Evolutionary conservation across 2,888 invertebrate genomes (phyloP), one percentile per base, ranked within the genome.

Genomic region (Lycocerus yunnanus): DNA sequence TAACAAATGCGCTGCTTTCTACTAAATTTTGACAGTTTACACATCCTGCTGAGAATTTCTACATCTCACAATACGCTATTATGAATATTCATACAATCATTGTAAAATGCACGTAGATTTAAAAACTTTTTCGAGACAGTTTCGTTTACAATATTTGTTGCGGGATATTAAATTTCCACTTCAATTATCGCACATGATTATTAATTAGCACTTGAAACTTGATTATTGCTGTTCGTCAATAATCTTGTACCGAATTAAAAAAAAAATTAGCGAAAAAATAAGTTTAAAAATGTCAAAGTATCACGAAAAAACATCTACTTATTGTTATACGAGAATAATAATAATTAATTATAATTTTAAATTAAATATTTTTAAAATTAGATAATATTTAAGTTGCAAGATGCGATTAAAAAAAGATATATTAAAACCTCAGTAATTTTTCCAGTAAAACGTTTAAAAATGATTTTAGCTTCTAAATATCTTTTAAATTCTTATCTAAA

Each of bases 31-130:
- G 72, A 72, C 72, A 72, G 67, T 61, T 67, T 72, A 72, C 66
- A 72, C 68, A 68, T 72, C 67, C 68, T 66, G 68, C 66, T 68
- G 59, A 59, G 72, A 18, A 43, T 61, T 71, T 69, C 20, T 14
- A 27, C 43, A 69, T 66, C 73, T 73, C 73, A 74, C 71, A 71
- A 74, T 71, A 75, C 60, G 75, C 67, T 66, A 66, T 69, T 69
- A 72, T 75, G 65, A 75, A 75, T 72, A 72, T 72, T 60, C 61
- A 75, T 72, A 60, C 15, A 66, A 75, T 75, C 61, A 66, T 58
- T 69, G 18, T 66, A 68, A 66, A 69, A 58, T 43, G 13, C 13
- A 27, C 4, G 27, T 13, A 13, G 13, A 27, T 27, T 1, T 11
- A 13, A 11, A 13, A 13, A 27, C 13, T 27, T 13, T 13, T 1